A percentile compares a stretch with the other conserved stretches of the same genome.
Evolutionary conservation across 2,888 invertebrate species (phyloP).

Genomic region (Tenodera sinensis): DNA sequence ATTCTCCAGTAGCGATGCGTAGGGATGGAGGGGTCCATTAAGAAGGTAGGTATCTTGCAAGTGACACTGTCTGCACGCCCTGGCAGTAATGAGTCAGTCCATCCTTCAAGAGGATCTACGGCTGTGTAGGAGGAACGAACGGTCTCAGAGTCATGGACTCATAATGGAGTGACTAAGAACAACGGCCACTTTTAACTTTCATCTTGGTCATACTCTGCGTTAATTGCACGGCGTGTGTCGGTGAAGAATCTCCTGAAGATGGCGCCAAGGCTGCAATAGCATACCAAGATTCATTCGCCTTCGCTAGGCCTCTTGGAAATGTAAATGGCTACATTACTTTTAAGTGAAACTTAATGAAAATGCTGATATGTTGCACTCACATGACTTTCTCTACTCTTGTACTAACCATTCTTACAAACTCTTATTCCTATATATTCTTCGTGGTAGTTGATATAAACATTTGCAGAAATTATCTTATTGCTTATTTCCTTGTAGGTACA

Average conservation of each 20-base stretch:
- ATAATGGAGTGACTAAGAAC: background rate
- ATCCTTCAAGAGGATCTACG: background rate
- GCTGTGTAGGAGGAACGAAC: background rate
- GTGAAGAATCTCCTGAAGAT: background rate
- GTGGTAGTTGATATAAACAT: too few relatives aligned
- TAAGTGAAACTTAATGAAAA: background rate
- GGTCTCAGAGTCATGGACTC: background rate
- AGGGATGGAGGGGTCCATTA: background rate
- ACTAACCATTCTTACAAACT: too few relatives aligned
- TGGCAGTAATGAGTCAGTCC: background rate
- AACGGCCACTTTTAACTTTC: background rate
- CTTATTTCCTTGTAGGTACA: too few relatives aligned
- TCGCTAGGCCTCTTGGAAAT: background rate
- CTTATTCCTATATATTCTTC: too few relatives aligned
- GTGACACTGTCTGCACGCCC: background rate
- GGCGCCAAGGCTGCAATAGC: background rate
- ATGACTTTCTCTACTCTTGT: too few relatives aligned
- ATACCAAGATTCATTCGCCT: background rate
- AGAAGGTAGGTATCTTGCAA: background rate
- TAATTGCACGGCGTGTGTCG: background rate
- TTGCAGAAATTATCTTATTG: too few relatives aligned
- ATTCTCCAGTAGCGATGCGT: background rate
- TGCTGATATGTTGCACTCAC: too few relatives aligned
- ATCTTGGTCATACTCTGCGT: background rate
- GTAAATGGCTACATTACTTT: background rate